Evolutionary conservation across 2,113 vertebrate genomes (phyloP).

Genomic region (Polypterus bichir): DNA sequence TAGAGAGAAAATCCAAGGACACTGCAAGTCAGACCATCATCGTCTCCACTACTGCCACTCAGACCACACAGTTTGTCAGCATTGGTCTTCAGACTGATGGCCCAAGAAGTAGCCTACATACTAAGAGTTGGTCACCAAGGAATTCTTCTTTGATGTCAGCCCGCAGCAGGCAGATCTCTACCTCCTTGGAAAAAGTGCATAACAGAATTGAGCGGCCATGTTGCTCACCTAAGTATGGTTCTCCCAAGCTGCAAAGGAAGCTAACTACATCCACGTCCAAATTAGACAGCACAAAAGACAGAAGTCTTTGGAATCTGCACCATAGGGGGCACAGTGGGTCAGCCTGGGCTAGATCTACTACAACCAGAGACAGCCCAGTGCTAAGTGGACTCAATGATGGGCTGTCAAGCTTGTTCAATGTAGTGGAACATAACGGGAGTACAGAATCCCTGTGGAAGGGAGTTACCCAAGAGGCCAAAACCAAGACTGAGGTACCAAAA

Average conservation of each 20-base stretch:
- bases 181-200: constrained; percentile 89
- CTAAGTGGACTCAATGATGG: constrained; percentile 84
- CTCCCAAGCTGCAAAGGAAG: constrained; percentile 82
- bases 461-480: constrained; percentile 39
- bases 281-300: constrained; percentile 71
- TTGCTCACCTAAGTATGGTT: constrained; percentile 91
- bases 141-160: constrained; percentile 66
- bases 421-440: constrained; percentile 83
- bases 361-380: constrained; percentile 89
- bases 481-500: constrained; percentile 58
- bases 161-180: constrained; percentile 84
- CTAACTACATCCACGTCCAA: constrained; percentile 72
- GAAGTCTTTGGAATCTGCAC: constrained; percentile 87
- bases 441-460: constrained; percentile 80
- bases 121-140: constrained; percentile 82
- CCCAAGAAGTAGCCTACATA: constrained; percentile 51
- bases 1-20: constrained; percentile 86
- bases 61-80: constrained; percentile 72
- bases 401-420: constrained; percentile 87
- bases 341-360: constrained; percentile 94
- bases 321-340: constrained; percentile 79
- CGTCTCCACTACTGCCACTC: constrained; percentile 64
- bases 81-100: constrained; percentile 79
- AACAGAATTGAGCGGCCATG: constrained; percentile 82
- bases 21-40: constrained; percentile 66